phyloP scores from a whole-genome alignment of 2,113 vertebrate genomes.

The Hydrolagus affinis region DNA sequence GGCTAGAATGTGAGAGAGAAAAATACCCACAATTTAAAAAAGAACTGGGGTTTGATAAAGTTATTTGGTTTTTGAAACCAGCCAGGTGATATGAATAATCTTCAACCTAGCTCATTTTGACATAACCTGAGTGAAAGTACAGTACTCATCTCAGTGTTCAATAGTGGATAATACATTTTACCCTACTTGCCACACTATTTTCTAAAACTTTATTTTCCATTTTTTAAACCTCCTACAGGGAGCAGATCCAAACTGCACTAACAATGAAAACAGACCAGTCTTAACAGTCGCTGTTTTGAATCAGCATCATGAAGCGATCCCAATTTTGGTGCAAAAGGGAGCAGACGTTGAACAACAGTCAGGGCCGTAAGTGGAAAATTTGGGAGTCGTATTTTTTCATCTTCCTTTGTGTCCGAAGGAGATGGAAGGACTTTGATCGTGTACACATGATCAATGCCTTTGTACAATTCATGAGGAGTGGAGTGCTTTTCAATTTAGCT shows the following conservation, averaged over 20 bases:
- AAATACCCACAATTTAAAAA: too few relatives aligned
- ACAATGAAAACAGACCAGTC: conserved; percentile 44
- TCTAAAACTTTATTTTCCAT: background rate
- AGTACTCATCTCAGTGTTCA: too few relatives aligned
- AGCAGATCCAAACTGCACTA: conserved; percentile 63
- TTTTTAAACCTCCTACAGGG: conserved; percentile 51
- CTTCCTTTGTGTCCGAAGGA: background rate
- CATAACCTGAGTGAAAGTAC: too few relatives aligned
- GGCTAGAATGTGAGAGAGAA: too few relatives aligned
- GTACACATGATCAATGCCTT: background rate
- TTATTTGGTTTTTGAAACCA: too few relatives aligned
- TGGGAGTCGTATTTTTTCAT: background rate
- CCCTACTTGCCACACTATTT: background rate
- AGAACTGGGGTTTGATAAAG: too few relatives aligned
- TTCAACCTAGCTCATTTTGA: too few relatives aligned
- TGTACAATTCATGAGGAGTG: background rate
- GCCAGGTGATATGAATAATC: too few relatives aligned
- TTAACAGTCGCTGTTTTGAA: conserved; percentile 57
- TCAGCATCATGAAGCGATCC: conserved; percentile 51
- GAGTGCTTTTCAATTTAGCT: too few relatives aligned
- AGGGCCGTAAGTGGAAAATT: conserved; percentile 56
- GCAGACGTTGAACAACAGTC: conserved; percentile 61
- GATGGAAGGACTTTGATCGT: background rate
- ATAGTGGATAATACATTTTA: too few relatives aligned
- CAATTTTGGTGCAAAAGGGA: conserved; percentile 64